Base-by-base conservation (phyloP, 2,113 vertebrate genomes). In the Herpetotheres cachinnans region DNA sequence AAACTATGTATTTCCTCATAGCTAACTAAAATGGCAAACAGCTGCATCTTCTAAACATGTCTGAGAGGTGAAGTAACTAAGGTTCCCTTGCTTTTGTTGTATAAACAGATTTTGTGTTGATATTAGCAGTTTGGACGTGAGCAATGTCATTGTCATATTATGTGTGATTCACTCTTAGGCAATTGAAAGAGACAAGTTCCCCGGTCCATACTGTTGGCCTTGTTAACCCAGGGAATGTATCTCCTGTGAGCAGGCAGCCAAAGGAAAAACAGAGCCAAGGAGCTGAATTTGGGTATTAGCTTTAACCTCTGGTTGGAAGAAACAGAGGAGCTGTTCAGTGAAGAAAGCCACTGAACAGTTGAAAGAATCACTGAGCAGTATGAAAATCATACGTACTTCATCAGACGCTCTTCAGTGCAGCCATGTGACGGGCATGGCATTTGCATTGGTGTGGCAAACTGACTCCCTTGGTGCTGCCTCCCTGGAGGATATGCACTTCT, bases 161-260 rank as follows among this genome's bases (percentile, higher is more conserved):
- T 18, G 50, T 47, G 55, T 82, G 90, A 73, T 77, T 93, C 42
- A 52, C 22, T 38, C 32, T 32, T 13, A 18, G 62, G 22, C 47
- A 49, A 27, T 47, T 44, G 24, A 7, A 54, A 47, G 16, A 76
- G 44, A 11, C 30, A 22, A 46, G 12, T 44, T 92, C n/a, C 30
- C 49, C 86, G 22, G 38, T 6, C 72, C 2, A 0, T 72, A 2
- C 36, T 29, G 3, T 18, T 1, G 14, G 30, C 27, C 1, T 2
- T 29, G 38, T 50, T 70, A 10, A 34, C 11, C 19, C 73, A 36
- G 52, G 44, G 49, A 17, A 7, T 1, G 19, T 19, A 3, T 13
- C 82, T 73, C 78, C 66, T 62, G 47, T 15, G 70, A 66, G 71
- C 82, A 54, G 27, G 52, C 63, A 47, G 73, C 66, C 20, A 17